Evolutionary conservation across 2,888 invertebrate genomes (phyloP), one percentile per base, ranked within the genome.

Genomic region (Heliothis peltigera): DNA sequence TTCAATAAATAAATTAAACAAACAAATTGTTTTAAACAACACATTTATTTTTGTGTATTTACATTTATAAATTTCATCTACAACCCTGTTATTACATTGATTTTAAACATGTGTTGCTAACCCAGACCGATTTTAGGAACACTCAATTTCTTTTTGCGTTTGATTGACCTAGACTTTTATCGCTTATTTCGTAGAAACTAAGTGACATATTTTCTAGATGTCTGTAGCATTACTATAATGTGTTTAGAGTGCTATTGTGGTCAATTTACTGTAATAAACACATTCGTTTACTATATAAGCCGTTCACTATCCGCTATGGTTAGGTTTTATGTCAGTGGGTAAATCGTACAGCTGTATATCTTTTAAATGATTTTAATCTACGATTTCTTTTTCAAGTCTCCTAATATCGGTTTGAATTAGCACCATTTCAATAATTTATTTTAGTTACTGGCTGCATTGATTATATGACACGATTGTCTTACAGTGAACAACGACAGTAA

Each of bases 21-120:
- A 52, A 28, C 4, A 10, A 66, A 54, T 51, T 59, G 53, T 59
- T 81, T 81, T 80, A 74, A 79, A 82, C 75, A 87, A 90, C 87
- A 89, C 85, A 89, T 92, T 90, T 91, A 91, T 89, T 92, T 81
- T 77, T 74, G 83, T 86, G 84, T 88, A 89, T 87, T 87, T 87
- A 88, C 85, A 89, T 73, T 82, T 76, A 74, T 80, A 75, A 66
- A 80, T 70, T 83, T 82, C 88, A 82, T 76, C 76, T 87, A 90
- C 83, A 91, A 92, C 92, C 92, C 91, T 92, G 92, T 91, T 85
- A n/a, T n/a, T n/a, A 86, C 62, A 86, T 77, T 78, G 79, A 79
- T 79, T 76, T 57, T 54, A 63, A 51, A 28, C 62, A 28, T 58
- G 65, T 68, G 66, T 70, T 65, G 74, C 75, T 46, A 47, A 39